Conservation (phyloP, 2,888 invertebrate genomes). For the Lasius platythorax region DNA sequence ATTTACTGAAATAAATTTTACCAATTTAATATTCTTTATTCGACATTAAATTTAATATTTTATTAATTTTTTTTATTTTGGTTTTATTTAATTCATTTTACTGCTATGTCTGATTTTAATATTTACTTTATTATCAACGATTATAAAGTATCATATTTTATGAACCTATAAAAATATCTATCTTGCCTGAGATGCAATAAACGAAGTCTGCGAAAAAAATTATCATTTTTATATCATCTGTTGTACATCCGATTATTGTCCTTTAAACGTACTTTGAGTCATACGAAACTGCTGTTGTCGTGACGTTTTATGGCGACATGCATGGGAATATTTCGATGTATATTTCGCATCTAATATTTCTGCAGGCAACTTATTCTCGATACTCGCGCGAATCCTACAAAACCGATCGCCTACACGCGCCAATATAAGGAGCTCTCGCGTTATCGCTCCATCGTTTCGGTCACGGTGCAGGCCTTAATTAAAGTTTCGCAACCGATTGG, state of each 20-base stretch:
- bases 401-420: slow-evolving; percentile 29
- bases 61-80: not conserved
- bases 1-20: not conserved
- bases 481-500: slow-evolving; percentile 77
- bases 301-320: not conserved
- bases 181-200: slow-evolving; percentile 5
- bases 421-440: slow-evolving; percentile 60
- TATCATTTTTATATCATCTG: not conserved
- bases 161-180: not conserved
- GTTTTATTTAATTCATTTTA: not conserved
- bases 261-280: not conserved
- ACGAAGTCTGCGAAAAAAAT: not conserved
- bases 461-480: slow-evolving; percentile 76
- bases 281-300: not conserved
- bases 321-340: slow-evolving; percentile 7
- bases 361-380: slow-evolving; percentile 3
- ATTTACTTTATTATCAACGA: not conserved
- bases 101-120: not conserved
- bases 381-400: slow-evolving; percentile 15
- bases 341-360: slow-evolving; percentile 32
- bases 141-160: not conserved
- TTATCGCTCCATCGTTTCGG: slow-evolving; percentile 71
- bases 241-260: not conserved
- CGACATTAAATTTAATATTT: not conserved
- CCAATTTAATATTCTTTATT: not conserved